Percentiles rank a stretch among this genome's conserved stretches.
Evolutionary conservation across 2,888 invertebrate genomes (phyloP).

Genomic region (Didymodactylos carnosus): DNA sequence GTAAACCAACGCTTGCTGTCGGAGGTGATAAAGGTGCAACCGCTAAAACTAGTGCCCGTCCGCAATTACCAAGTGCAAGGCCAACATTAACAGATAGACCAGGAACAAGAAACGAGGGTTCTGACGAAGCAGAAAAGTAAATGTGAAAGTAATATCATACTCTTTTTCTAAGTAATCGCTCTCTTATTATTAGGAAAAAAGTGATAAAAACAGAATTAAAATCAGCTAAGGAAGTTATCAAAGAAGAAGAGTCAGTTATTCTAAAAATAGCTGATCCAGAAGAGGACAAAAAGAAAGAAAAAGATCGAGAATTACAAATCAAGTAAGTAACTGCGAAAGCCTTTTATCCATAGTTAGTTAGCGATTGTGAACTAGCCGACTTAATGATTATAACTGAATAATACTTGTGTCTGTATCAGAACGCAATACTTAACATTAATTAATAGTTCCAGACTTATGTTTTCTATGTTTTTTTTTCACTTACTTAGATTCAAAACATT

Average conservation of each 20-base stretch:
- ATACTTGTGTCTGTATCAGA: not conserved
- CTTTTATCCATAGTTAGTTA: too few relatives aligned
- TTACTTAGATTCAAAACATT: conserved; percentile 31
- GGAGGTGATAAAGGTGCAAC: not conserved
- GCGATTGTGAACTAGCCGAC: too few relatives aligned
- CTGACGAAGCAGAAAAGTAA: not conserved
- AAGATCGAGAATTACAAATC: not conserved
- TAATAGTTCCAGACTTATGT: too few relatives aligned
- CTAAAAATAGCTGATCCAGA: not conserved
- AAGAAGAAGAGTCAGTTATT: too few relatives aligned
- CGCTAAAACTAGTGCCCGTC: not conserved
- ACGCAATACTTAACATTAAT: not conserved
- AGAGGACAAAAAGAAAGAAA: not conserved
- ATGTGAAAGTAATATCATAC: not conserved
- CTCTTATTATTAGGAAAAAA: not conserved
- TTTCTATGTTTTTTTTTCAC: too few relatives aligned
- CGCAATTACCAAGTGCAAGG: not conserved
- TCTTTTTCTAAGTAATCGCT: not conserved
- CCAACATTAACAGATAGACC: not conserved
- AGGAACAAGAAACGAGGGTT: not conserved
- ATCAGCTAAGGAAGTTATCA: not conserved
- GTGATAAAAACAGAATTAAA: not conserved
- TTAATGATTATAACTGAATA: too few relatives aligned
- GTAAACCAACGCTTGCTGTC: not conserved
- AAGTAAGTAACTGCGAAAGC: too few relatives aligned